A percentile compares a stretch with the other conserved stretches of the same genome.
These are phyloP conservation scores for Pogonocherus hispidulus DNA, from an alignment of 2,888 invertebrate species.

Conservation along the genomic window DNA sequence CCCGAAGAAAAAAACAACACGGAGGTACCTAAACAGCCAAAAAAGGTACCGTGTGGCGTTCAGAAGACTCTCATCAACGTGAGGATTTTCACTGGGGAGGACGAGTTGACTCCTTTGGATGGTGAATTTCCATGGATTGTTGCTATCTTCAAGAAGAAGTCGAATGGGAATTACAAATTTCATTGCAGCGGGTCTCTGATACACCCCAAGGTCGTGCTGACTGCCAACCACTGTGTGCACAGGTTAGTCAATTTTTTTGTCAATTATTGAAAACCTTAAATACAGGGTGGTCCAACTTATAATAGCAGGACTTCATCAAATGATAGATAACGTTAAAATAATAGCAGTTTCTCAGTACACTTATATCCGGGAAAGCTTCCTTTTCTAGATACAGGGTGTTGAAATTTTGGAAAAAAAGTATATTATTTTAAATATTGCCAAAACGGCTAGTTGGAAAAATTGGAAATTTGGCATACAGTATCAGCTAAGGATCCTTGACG, in stretches of 20 bases:
- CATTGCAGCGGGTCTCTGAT: slow-evolving; percentile 52
- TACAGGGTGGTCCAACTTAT: no score
- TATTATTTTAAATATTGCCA: no score
- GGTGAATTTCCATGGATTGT: slow-evolving; percentile 57
- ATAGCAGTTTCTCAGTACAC: no score
- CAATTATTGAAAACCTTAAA: no score
- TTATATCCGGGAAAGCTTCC: no score
- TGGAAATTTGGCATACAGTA: no score
- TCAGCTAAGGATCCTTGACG: no score
- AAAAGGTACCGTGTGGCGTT: slow-evolving; percentile 41
- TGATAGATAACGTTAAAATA: no score
- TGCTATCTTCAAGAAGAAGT: slow-evolving; percentile 45
- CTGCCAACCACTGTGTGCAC: slow-evolving; percentile 50
- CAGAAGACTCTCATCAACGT: slow-evolving; percentile 45
- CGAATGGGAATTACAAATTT: slow-evolving; percentile 38
- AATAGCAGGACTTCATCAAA: no score
- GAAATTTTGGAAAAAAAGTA: no score
- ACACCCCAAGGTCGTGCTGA: slow-evolving; percentile 53
- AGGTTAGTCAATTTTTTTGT: slow-evolving; percentile 42
- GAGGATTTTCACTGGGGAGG: slow-evolving; percentile 46
- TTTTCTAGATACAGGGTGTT: no score
- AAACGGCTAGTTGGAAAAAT: no score
- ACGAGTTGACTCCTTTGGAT: slow-evolving; percentile 39
- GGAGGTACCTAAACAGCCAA: not conserved
- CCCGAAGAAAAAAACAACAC: not conserved